Percentiles rank a stretch among this genome's conserved stretches.
phyloP scores from a whole-genome alignment of 2,113 vertebrate species.

The Hemiprocne comata region DNA sequence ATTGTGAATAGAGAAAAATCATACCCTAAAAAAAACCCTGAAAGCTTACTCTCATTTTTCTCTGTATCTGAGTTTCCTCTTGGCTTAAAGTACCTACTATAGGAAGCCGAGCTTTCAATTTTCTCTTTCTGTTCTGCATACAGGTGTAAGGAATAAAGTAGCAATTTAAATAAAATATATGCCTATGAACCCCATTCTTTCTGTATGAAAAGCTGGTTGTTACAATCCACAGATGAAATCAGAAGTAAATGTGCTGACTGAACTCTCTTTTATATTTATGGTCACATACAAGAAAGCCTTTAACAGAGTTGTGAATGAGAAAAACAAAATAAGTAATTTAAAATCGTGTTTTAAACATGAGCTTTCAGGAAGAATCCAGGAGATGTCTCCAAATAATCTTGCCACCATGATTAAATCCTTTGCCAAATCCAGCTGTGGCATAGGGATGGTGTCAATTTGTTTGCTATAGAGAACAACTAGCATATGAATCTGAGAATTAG shows the following conservation, averaged over 20 bases:
- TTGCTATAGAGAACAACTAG: not conserved
- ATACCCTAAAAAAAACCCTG: not conserved
- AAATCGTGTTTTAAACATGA: not conserved
- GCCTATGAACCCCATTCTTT: not conserved
- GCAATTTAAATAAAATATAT: slow-evolving; percentile 17
- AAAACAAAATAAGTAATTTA: not conserved
- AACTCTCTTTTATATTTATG: not conserved
- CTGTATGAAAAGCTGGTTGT: not conserved
- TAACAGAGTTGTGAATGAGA: not conserved
- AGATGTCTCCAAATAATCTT: not conserved
- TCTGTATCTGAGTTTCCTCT: not conserved
- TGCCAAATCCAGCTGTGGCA: not conserved
- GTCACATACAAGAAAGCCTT: not conserved
- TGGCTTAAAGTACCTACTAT: not conserved
- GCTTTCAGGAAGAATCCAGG: not conserved
- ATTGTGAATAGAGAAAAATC: not conserved
- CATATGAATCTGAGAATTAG: not conserved
- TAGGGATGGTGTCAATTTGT: not conserved
- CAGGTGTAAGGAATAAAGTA: not conserved
- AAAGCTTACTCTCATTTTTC: not conserved
- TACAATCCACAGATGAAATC: not conserved
- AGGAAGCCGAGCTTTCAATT: not conserved
- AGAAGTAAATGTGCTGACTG: not conserved
- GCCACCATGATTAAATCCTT: not conserved
- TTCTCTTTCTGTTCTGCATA: not conserved